Conservation (phyloP, 2,888 invertebrate genomes). For the Caenorhabditis sulstoni region DNA sequence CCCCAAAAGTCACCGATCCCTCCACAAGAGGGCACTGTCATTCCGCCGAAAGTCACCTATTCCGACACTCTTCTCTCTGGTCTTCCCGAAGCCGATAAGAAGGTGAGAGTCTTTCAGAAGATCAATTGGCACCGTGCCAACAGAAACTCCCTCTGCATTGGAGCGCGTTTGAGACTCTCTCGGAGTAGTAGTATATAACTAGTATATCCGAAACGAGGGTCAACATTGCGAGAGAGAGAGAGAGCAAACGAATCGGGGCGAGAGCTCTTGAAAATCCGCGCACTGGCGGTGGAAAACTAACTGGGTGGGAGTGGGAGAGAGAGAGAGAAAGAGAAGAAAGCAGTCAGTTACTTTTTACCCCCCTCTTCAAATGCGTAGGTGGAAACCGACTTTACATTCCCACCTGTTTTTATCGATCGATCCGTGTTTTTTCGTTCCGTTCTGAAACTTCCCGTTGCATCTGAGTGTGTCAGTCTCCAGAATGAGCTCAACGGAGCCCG, state of each 20-base stretch:
- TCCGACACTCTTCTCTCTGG: constrained; percentile 55
- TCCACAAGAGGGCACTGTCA: constrained; percentile 30
- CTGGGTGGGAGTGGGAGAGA: constrained; percentile 39
- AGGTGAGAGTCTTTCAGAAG: constrained; percentile 46
- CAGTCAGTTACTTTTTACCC: constrained; percentile 25
- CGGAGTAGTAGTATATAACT: constrained; percentile 17
- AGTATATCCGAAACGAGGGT: constrained; percentile 26
- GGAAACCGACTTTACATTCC: neutral
- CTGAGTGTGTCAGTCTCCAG: constrained; percentile 18
- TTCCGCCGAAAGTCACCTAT: constrained; percentile 54
- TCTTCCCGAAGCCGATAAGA: constrained; percentile 52
- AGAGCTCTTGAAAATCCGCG: constrained; percentile 50
- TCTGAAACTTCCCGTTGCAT: neutral
- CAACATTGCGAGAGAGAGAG: constrained; percentile 30
- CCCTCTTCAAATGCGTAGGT: constrained; percentile 41
- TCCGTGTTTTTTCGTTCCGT: neutral
- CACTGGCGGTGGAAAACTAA: constrained; percentile 8
- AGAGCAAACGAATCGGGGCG: constrained; percentile 21
- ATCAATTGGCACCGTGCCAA: too few relatives aligned
- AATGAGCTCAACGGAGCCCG: constrained; percentile 28
- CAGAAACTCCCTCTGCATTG: too few relatives aligned
- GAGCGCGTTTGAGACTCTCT: too few relatives aligned
- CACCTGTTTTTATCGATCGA: constrained; percentile 27
- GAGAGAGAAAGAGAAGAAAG: constrained; percentile 10
- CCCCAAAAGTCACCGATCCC: constrained; percentile 35